phyloP scores from a whole-genome alignment of 2,888 invertebrate species.

The Tetranychus truncatus region DNA sequence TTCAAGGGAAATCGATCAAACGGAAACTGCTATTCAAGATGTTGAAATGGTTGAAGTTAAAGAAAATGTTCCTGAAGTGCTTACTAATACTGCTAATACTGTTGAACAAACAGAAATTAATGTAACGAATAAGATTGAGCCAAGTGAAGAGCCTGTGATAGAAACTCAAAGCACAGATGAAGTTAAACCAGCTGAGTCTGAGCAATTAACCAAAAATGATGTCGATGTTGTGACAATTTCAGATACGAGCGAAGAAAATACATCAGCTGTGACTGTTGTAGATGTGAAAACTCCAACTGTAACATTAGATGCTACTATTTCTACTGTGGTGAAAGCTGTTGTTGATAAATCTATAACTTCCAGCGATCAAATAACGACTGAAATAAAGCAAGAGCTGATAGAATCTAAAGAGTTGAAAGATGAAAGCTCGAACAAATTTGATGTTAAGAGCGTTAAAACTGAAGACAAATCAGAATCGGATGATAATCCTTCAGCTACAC shows the following conservation, averaged over 20 bases:
- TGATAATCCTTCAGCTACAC: not conserved
- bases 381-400: slow-evolving; percentile 4
- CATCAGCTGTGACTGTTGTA: not conserved
- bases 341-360: not conserved
- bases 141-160: slow-evolving; percentile 7
- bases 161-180: not conserved
- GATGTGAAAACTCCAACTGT: not conserved
- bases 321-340: not conserved
- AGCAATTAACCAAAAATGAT: not conserved
- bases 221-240: not conserved
- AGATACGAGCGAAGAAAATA: not conserved
- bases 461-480: not conserved
- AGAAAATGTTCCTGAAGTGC: not conserved
- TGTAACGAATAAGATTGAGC: not conserved
- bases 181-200: not conserved
- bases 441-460: not conserved
- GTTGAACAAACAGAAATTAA: not conserved
- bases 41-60: not conserved
- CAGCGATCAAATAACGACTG: not conserved
- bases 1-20: not conserved
- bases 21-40: not conserved
- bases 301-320: not conserved
- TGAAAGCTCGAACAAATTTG: not conserved
- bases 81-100: not conserved
- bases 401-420: not conserved